These are phyloP conservation scores for Parasteatoda lunata DNA, from an alignment of 2,888 invertebrate species.

Conservation along the genomic window DNA sequence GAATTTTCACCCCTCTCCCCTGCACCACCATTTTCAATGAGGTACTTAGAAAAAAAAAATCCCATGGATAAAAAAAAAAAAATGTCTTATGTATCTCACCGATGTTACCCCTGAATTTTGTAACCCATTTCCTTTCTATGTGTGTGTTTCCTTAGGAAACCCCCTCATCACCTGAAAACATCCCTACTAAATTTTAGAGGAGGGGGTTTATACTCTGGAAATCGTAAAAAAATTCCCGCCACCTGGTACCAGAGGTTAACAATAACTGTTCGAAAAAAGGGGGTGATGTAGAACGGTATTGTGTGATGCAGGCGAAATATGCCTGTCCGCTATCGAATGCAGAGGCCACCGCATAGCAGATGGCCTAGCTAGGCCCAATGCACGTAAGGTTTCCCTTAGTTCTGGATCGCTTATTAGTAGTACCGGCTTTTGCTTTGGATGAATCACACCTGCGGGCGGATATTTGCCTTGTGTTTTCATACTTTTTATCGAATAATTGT, in stretches of 20 bases:
- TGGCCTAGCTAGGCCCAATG: constrained; percentile 9
- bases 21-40: background rate
- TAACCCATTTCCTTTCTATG: constrained; percentile 38
- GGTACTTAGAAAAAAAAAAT: background rate
- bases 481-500: background rate
- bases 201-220: constrained; percentile 1
- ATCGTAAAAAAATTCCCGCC: constrained; percentile 32
- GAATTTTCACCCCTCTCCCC: background rate
- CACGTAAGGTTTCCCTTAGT: constrained; percentile 37
- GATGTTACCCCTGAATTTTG: constrained; percentile 14
- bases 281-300: background rate
- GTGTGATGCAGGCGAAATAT: constrained; percentile 20
- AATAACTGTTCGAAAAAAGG: constrained; percentile 42
- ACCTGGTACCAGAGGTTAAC: constrained; percentile 43
- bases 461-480: background rate
- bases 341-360: constrained; percentile 13
- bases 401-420: constrained; percentile 8
- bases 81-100: background rate
- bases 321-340: constrained; percentile 1
- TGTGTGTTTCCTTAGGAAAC: background rate
- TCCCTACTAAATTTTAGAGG: background rate
- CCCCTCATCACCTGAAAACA: background rate
- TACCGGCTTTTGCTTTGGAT: constrained; percentile 8
- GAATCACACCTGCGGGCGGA: constrained; percentile 23
- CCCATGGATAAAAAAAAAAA: background rate